Percentiles rank a stretch among this genome's conserved stretches.
Conservation (phyloP, 2,113 vertebrate species). For the Rhodinocichla rosea region DNA sequence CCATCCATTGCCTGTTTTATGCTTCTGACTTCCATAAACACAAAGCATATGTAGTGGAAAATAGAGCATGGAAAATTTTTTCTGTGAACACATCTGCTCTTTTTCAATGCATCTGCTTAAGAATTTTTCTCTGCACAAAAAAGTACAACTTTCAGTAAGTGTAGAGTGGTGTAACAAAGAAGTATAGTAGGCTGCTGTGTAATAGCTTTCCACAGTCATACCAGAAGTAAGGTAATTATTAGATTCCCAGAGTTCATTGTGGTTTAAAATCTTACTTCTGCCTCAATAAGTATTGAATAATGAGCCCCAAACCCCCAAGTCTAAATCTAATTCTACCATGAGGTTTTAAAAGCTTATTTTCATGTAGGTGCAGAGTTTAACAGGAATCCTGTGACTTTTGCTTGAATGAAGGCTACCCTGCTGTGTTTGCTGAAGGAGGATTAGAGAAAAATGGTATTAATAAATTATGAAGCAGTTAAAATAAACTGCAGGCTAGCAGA, state of each 20-base stretch:
- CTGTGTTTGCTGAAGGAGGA: slow-evolving; percentile 25
- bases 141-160: slow-evolving; percentile 10
- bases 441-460: slow-evolving; percentile 57
- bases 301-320: not conserved
- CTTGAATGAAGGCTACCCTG: slow-evolving; percentile 20
- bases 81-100: slow-evolving; percentile 33
- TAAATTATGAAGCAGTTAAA: slow-evolving; percentile 61
- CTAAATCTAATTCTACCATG: slow-evolving; percentile 51
- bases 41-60: not conserved
- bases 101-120: slow-evolving; percentile 19
- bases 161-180: not conserved
- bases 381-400: slow-evolving; percentile 28
- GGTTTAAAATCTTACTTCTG: slow-evolving; percentile 62
- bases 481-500: slow-evolving; percentile 16
- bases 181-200: not conserved
- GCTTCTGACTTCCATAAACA: not conserved
- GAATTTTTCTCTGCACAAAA: slow-evolving; percentile 8
- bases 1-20: not conserved
- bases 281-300: slow-evolving; percentile 61
- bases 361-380: slow-evolving; percentile 33
- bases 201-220: slow-evolving; percentile 23
- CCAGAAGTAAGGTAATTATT: slow-evolving; percentile 56
- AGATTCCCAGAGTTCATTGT: slow-evolving; percentile 52
- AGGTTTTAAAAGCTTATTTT: slow-evolving; percentile 56
- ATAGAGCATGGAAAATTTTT: slow-evolving; percentile 32